phyloP scores from a whole-genome alignment of 2,113 vertebrate genomes.

The Nicator chloris region DNA sequence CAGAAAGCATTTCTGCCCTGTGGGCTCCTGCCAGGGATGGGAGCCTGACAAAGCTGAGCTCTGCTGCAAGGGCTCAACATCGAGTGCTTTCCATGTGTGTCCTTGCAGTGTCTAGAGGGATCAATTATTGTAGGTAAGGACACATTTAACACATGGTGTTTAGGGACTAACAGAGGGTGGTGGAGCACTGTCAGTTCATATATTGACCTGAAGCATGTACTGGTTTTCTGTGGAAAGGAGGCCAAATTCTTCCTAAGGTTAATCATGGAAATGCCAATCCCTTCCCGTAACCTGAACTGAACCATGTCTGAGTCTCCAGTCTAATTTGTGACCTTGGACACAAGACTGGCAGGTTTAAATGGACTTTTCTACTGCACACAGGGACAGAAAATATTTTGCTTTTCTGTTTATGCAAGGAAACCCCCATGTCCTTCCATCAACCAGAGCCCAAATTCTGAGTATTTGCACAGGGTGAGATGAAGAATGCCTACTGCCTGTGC shows the following conservation, averaged over 20 bases:
- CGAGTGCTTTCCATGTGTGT: rapidly evolving
- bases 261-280: neutral
- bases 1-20: neutral
- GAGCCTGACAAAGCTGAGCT: neutral
- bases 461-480: neutral
- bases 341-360: neutral
- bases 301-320: neutral
- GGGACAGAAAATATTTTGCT: neutral
- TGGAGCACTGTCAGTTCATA: neutral
- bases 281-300: neutral
- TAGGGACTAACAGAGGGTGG: neutral
- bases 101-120: neutral
- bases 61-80: neutral
- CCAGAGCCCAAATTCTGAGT: neutral
- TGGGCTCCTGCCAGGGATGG: rapidly evolving
- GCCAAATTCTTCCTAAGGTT: neutral
- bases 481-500: neutral
- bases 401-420: neutral
- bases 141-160: rapidly evolving
- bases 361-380: neutral
- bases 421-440: neutral
- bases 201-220: neutral
- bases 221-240: neutral
- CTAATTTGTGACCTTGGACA: neutral
- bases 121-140: neutral